phyloP scores from a whole-genome alignment of 2,888 invertebrate genomes.

The Mantis religiosa region DNA sequence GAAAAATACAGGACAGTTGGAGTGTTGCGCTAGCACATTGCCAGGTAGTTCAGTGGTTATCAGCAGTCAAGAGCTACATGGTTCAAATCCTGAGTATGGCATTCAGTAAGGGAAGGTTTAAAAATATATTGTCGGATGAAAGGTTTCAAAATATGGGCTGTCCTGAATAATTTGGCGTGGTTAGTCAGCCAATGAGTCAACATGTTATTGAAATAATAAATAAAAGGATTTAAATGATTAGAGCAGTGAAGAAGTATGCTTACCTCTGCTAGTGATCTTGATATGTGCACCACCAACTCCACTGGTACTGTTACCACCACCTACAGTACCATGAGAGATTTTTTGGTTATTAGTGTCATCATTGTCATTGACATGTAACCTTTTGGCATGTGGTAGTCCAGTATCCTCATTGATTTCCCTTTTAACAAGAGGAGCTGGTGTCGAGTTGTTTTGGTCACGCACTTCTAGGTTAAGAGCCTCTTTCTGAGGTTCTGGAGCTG shows the following conservation, averaged over 20 bases:
- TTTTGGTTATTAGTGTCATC: constrained; percentile 32
- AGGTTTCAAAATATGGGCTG: no score
- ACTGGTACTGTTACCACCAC: not conserved
- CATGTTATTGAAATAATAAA: no score
- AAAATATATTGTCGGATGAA: no score
- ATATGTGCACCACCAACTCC: constrained; percentile 65
- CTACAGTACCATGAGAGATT: not conserved
- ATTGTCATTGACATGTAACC: constrained; percentile 38
- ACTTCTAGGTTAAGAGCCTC: constrained; percentile 78
- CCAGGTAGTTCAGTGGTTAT: no score
- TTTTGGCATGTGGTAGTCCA: constrained; percentile 59
- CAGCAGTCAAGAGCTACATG: no score
- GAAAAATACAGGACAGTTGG: no score
- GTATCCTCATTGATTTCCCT: constrained; percentile 48
- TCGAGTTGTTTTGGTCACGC: constrained; percentile 34
- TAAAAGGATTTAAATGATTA: no score
- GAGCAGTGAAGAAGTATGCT: constrained; percentile 36
- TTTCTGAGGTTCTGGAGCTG: constrained; percentile 55
- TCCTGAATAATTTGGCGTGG: no score
- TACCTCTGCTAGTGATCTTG: constrained; percentile 84
- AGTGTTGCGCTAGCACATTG: no score
- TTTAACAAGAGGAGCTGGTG: constrained; percentile 42
- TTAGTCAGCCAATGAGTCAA: no score
- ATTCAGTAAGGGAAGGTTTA: no score
- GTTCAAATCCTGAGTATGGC: no score